phyloP scores from a whole-genome alignment of 64 coral and sea anemone genomes.

The Anthopleura sola region DNA sequence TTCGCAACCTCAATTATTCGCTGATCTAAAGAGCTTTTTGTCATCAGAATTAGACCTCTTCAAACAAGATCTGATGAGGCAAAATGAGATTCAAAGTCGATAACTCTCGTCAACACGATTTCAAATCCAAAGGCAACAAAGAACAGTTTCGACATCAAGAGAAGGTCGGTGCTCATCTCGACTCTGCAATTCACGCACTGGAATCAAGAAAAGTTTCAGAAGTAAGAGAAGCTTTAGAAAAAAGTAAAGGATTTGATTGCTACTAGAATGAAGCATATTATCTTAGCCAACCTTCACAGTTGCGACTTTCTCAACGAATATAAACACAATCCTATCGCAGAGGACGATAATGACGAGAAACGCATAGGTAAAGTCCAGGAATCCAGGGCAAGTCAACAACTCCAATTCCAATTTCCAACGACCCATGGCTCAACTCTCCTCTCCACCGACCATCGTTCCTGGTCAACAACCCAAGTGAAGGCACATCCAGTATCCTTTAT shows the following conservation, averaged over 20 bases:
- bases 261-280: conserved; percentile 32
- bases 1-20: neutral
- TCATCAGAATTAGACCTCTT: neutral
- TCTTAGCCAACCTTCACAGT: conserved; percentile 27
- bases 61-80: neutral
- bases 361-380: conserved; percentile 22
- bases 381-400: neutral
- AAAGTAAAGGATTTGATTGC: conserved; percentile 17
- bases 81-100: neutral
- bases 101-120: neutral
- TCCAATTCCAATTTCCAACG: neutral
- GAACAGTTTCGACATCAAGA: neutral
- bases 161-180: neutral
- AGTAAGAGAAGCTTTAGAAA: conserved; percentile 11
- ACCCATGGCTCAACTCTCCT: neutral
- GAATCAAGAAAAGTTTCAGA: neutral
- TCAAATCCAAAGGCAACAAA: neutral
- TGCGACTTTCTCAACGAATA: conserved; percentile 36
- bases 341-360: conserved; percentile 34
- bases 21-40: neutral
- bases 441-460: neutral
- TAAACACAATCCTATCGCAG: conserved; percentile 37
- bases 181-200: neutral
- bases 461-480: neutral
- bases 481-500: neutral